Evolutionary conservation across 2,113 vertebrate species (phyloP).

Genomic region (Aplodontia rufa): DNA sequence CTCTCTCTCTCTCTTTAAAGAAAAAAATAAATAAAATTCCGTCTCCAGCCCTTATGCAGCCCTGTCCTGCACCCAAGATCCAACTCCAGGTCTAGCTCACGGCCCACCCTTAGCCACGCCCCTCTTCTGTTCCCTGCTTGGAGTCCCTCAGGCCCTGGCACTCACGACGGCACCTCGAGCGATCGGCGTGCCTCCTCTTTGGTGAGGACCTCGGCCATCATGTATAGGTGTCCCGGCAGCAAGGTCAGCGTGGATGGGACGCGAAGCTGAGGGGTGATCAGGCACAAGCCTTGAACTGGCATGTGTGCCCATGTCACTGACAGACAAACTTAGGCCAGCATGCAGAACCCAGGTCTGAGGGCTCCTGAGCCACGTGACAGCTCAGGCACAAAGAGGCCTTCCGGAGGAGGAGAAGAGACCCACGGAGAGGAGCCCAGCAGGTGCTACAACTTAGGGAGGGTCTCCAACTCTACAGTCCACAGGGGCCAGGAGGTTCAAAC

Average conservation of each 20-base stretch:
- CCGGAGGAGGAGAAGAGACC: too few species aligned
- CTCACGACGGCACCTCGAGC: slow-evolving; percentile 61
- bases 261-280: slow-evolving; percentile 78
- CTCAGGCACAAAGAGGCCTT: not conserved
- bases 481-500: not conserved
- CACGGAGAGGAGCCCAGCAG: not conserved
- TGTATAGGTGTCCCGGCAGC: slow-evolving; percentile 89
- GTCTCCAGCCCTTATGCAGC: not conserved
- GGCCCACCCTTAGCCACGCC: not conserved
- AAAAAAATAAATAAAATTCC: too few species aligned
- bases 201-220: slow-evolving; percentile 84
- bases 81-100: not conserved
- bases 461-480: not conserved
- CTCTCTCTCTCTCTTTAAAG: too few species aligned
- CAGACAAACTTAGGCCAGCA: not conserved
- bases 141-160: not conserved
- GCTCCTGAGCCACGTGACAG: not conserved
- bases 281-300: not conserved
- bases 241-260: slow-evolving; percentile 86
- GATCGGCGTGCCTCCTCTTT: slow-evolving; percentile 81
- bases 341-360: not conserved
- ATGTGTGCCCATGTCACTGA: not conserved
- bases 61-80: not conserved
- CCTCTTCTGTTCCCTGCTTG: not conserved
- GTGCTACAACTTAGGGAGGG: not conserved